Conservation (phyloP, 2,888 invertebrate species). For the Cheiracanthium punctorium region DNA sequence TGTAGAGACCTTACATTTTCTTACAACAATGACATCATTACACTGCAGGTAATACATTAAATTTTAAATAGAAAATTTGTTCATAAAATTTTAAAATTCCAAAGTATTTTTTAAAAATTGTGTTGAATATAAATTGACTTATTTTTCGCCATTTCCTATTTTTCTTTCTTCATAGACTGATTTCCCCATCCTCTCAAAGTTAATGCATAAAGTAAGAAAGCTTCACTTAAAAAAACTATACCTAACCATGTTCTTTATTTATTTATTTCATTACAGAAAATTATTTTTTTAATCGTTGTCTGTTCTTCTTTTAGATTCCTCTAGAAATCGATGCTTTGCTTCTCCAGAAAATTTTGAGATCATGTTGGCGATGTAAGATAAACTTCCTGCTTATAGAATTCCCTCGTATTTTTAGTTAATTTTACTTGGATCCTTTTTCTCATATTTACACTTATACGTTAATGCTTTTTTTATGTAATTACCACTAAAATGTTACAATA, state of each 20-base stretch:
- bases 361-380: conserved; percentile 79
- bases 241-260: not conserved
- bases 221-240: too few species aligned
- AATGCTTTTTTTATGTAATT: too few species aligned
- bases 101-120: not conserved
- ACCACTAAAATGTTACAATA: too few species aligned
- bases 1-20: conserved; percentile 82
- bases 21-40: conserved; percentile 80
- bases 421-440: too few species aligned
- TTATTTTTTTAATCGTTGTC: not conserved
- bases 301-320: conserved; percentile 74
- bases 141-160: too few species aligned
- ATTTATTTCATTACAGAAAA: not conserved
- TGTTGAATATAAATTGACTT: too few species aligned
- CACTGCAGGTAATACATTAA: conserved; percentile 77
- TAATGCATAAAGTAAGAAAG: conserved; percentile 57
- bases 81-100: not conserved
- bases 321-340: conserved; percentile 81
- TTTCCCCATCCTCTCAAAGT: conserved; percentile 46
- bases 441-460: too few species aligned
- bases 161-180: conserved; percentile 47
- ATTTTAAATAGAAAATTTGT: not conserved
- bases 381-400: too few species aligned
- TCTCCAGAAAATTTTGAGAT: conserved; percentile 80
- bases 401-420: too few species aligned